phyloP scores from a whole-genome alignment of 2,888 invertebrate species.

The Dromius quadrimaculatus region DNA sequence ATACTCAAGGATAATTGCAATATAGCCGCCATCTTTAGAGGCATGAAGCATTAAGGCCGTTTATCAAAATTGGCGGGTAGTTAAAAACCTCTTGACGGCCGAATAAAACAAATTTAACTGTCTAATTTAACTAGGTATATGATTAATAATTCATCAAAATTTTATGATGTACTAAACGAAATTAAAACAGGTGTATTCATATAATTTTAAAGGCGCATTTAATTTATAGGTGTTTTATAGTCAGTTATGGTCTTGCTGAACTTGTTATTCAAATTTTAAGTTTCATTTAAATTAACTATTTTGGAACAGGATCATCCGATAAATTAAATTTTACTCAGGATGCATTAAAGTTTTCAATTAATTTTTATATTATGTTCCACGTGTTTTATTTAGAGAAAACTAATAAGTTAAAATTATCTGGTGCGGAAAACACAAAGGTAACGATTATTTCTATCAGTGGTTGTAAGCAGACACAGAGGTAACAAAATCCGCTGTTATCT shows the following conservation, averaged over 20 bases:
- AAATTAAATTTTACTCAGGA: no score
- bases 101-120: not conserved
- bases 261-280: conserved; percentile 20
- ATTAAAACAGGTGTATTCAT: conserved; percentile 36
- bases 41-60: no score
- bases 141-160: conserved; percentile 24
- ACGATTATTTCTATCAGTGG: conserved; percentile 17
- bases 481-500: conserved; percentile 29
- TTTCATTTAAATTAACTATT: no score
- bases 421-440: not conserved
- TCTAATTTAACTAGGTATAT: conserved; percentile 18
- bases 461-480: not conserved
- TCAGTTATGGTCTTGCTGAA: conserved; percentile 2
- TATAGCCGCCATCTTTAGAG: no score
- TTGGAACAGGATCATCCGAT: no score
- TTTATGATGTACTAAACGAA: conserved; percentile 30
- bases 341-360: no score
- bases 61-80: no score
- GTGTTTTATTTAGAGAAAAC: no score
- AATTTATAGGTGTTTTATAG: conserved; percentile 27
- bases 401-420: not conserved
- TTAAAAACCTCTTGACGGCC: no score
- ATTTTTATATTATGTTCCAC: not conserved
- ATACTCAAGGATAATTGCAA: no score
- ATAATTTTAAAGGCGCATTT: conserved; percentile 30